phyloP scores from a whole-genome alignment of 1,140 invertebrate genomes.

The Grapholita molesta region DNA sequence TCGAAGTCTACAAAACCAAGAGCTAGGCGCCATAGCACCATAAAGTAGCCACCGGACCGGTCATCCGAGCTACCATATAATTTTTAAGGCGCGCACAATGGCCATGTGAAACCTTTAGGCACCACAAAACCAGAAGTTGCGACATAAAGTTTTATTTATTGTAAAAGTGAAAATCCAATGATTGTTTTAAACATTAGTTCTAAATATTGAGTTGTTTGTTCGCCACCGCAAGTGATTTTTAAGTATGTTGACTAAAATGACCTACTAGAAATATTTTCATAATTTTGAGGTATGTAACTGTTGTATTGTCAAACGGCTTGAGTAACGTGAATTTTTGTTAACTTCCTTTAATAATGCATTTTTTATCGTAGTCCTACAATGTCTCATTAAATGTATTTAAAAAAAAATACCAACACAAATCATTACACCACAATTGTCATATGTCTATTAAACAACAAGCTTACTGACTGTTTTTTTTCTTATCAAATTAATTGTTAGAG shows the following conservation, averaged over 20 bases:
- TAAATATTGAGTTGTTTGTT: not conserved
- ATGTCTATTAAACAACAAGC: not conserved
- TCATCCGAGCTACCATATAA: not conserved
- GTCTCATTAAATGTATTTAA: not conserved
- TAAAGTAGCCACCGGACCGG: not conserved
- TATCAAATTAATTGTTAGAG: conserved; percentile 25
- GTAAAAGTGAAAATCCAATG: not conserved
- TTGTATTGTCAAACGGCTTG: no score
- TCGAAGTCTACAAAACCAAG: not conserved
- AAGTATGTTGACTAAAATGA: no score
- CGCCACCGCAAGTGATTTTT: no score
- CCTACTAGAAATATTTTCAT: no score
- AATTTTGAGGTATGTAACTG: no score
- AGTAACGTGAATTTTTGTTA: no score
- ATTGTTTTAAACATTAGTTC: not conserved
- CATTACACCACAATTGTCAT: not conserved
- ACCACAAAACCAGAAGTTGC: not conserved
- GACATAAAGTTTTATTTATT: not conserved
- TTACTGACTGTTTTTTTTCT: not conserved
- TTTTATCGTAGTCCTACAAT: no score
- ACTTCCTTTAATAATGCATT: no score
- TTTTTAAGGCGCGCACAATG: not conserved
- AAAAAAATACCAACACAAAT: not conserved
- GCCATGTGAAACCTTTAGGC: not conserved
- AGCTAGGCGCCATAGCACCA: not conserved